A percentile compares a stretch with the other conserved stretches of the same genome.
Evolutionary conservation across 2,888 invertebrate species (phyloP).

Genomic region (Dynastes grantii): DNA sequence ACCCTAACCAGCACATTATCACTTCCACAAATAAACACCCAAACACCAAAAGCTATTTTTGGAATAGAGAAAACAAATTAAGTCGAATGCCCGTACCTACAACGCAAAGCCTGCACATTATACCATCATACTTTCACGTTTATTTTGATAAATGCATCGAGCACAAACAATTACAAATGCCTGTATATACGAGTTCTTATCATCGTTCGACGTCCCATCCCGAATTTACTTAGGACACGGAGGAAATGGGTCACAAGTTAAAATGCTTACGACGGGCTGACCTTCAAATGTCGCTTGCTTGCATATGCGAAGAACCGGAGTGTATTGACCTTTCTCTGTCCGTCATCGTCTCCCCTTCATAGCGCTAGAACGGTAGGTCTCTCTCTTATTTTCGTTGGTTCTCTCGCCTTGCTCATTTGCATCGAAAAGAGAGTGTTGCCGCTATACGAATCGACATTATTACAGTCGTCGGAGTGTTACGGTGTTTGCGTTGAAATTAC

Average conservation of each 20-base stretch:
- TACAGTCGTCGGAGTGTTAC: constrained; percentile 21
- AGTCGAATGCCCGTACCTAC: background rate
- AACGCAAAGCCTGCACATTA: background rate
- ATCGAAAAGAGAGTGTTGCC: constrained; percentile 30
- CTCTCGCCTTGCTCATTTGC: constrained; percentile 32
- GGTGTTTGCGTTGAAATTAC: constrained; percentile 29
- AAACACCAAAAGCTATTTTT: background rate
- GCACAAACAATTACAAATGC: background rate
- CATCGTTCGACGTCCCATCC: constrained; percentile 2
- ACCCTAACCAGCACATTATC: constrained; percentile 25
- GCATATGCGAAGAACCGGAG: constrained; percentile 47
- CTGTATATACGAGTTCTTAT: constrained; percentile 7
- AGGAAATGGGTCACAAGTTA: constrained; percentile 48
- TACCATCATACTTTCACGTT: background rate
- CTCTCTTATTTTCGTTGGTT: constrained; percentile 14
- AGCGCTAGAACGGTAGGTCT: background rate
- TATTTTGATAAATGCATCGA: constrained; percentile 19
- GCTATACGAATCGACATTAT: constrained; percentile 13
- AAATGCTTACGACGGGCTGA: constrained; percentile 43
- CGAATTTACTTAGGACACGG: constrained; percentile 11
- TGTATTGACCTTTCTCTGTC: constrained; percentile 38
- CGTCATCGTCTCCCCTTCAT: background rate
- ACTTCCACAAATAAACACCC: background rate
- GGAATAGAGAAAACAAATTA: constrained; percentile 5
- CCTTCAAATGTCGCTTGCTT: constrained; percentile 48